Conservation (phyloP, 2,797 vertebrate genomes). For the Odontamblyopus rebecca region DNA sequence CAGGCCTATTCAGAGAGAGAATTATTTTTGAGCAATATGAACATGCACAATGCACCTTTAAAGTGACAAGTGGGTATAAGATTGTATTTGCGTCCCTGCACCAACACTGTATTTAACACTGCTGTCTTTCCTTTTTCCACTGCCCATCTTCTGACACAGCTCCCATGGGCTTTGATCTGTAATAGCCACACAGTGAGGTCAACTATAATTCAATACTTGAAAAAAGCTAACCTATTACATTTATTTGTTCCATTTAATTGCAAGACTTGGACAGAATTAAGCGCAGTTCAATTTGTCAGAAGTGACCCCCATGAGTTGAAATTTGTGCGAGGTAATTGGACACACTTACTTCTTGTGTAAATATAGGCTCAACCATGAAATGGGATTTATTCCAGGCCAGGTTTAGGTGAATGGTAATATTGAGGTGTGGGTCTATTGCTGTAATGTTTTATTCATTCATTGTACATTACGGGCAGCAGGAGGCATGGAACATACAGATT, state of each 20-base stretch:
- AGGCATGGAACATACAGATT: background rate
- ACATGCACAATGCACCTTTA: no score
- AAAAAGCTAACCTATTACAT: conserved; percentile 52
- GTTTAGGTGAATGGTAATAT: conserved; percentile 37
- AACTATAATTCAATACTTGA: conserved; percentile 59
- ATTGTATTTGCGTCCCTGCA: conserved; percentile 9
- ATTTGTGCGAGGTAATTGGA: conserved; percentile 70
- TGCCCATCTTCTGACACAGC: conserved; percentile 22
- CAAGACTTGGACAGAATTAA: conserved; percentile 56
- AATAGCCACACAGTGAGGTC: conserved; percentile 59
- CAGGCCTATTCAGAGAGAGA: no score
- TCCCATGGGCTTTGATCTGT: conserved; percentile 43
- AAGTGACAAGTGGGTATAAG: conserved; percentile 4
- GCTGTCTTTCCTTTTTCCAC: conserved; percentile 3
- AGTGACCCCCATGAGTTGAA: conserved; percentile 66
- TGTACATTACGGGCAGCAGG: conserved; percentile 3
- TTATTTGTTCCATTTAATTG: conserved; percentile 57
- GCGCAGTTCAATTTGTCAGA: conserved; percentile 61
- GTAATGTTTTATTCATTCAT: conserved; percentile 2
- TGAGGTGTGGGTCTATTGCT: conserved; percentile 34
- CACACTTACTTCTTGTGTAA: conserved; percentile 56
- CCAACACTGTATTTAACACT: conserved; percentile 17
- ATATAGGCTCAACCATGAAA: conserved; percentile 59
- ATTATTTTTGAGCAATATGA: no score
- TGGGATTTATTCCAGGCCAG: conserved; percentile 54